phyloP scores from a whole-genome alignment of 2,113 vertebrate species.

The Chitala chitala region DNA sequence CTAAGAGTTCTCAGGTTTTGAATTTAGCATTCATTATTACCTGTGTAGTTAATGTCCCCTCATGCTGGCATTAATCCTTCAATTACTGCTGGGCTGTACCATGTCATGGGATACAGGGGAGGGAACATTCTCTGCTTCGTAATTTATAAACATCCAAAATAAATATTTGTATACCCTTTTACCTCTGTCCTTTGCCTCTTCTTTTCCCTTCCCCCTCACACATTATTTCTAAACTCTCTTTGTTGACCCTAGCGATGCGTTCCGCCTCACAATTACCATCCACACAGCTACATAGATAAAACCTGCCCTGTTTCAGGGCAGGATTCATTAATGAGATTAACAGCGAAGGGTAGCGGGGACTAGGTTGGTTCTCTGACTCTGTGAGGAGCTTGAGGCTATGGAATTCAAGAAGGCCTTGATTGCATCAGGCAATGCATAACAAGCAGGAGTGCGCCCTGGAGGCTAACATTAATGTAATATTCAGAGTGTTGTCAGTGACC shows the following conservation, averaged over 20 bases:
- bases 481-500: not conserved
- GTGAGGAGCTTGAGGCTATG: constrained; percentile 9
- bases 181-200: not conserved
- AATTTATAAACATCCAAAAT: not conserved
- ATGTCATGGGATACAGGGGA: not conserved
- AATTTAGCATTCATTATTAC: constrained; percentile 30
- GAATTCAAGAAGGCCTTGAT: constrained; percentile 11
- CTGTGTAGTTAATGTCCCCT: not conserved
- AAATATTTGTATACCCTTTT: not conserved
- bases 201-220: not conserved
- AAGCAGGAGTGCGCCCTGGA: not conserved
- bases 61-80: constrained; percentile 20
- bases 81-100: constrained; percentile 1
- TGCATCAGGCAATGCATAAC: constrained; percentile 9
- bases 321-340: constrained; percentile 14
- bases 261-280: not conserved
- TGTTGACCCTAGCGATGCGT: not conserved
- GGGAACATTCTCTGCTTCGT: not conserved
- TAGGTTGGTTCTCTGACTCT: not conserved
- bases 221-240: not conserved
- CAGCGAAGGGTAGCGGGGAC: not conserved
- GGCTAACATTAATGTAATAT: not conserved
- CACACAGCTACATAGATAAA: not conserved
- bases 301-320: not conserved
- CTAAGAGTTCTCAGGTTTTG: constrained; percentile 30